Evolutionary conservation across 2,113 vertebrate species (phyloP), one percentile per base, ranked within the genome.

Genomic region (Phodopus roborovskii): DNA sequence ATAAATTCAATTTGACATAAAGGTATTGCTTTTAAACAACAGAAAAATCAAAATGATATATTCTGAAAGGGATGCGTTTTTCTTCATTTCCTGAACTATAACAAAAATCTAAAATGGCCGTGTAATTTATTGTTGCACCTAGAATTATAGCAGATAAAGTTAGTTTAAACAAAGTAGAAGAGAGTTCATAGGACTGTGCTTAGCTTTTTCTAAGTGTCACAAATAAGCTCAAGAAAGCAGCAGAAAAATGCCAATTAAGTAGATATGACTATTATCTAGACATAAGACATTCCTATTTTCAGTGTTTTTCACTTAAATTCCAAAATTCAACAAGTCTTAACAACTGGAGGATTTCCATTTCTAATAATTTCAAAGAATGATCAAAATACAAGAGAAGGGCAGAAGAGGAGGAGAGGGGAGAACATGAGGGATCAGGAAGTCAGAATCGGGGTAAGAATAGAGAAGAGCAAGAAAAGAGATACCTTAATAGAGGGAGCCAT

Each of bases 281-380:
- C 62, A 77, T 86, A 68, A 94, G 58, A 91, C 84, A 50, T 73
- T 9, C 74, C 71, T 78, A 71, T 93, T 97, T 87, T 92, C 39
- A 94, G 48, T 82, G 45, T 89, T 90, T 91, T 90, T 94, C 66
- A 97, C 66, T 96, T 94, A 97, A 94, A 94, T 92, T 87, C 78
- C 75, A 93, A 66, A 94, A 81, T 74, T n/a, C 74, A 70, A 45
- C 19, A 50, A 95, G 62, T 16, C 39, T 83, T 70, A 96, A 94
- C 19, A 93, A 91, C 56, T n/a, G n/a, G 26, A 39, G 79, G 2
- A 60, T 96, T 95, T 94, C n/a, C n/a, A 48, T 88, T 94, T 94
- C 95, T 62, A 89, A 94, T 88, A 90, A 90, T 75, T 83, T 73
- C 48, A 92, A 93, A 95, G 58, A 53, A 92, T 71, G 3, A 62